phyloP scores from a whole-genome alignment of 2,888 invertebrate genomes.

The Mantis religiosa region DNA sequence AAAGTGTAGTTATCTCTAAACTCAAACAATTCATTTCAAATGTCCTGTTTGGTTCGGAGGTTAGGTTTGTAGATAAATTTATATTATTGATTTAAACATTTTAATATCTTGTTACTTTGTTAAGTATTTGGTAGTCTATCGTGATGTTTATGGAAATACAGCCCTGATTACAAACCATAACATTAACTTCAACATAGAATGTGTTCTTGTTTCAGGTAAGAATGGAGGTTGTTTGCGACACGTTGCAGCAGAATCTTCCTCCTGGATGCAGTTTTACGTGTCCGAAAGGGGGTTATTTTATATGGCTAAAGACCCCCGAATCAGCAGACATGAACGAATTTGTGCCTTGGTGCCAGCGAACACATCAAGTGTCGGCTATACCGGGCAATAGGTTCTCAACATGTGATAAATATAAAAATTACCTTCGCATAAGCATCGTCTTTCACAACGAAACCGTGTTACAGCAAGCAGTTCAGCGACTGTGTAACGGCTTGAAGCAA shows the following conservation, averaged over 20 bases:
- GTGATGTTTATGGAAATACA: no score
- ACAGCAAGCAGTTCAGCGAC: conserved; percentile 39
- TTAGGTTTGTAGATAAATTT: no score
- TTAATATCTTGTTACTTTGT: no score
- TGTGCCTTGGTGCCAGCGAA: conserved; percentile 43
- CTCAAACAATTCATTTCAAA: no score
- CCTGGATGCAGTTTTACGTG: conserved; percentile 43
- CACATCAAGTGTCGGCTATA: conserved; percentile 47
- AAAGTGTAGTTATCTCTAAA: no score
- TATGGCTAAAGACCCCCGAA: conserved; percentile 55
- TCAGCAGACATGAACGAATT: conserved; percentile 43
- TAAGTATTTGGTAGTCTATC: no score
- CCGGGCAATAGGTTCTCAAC: conserved; percentile 46
- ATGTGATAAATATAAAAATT: conserved; percentile 41
- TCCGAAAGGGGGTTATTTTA: conserved; percentile 57
- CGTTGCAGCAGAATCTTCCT: conserved; percentile 47
- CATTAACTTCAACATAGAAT: no score
- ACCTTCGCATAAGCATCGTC: conserved; percentile 49
- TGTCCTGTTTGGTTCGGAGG: no score
- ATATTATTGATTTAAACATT: no score
- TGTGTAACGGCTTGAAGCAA: conserved; percentile 39
- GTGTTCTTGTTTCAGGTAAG: conserved; percentile 44
- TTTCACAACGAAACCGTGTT: conserved; percentile 47
- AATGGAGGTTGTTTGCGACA: conserved; percentile 44
- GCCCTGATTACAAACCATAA: no score